Base-by-base conservation (phyloP, 1,140 invertebrate species). In the Contarinia nasturtii region DNA sequence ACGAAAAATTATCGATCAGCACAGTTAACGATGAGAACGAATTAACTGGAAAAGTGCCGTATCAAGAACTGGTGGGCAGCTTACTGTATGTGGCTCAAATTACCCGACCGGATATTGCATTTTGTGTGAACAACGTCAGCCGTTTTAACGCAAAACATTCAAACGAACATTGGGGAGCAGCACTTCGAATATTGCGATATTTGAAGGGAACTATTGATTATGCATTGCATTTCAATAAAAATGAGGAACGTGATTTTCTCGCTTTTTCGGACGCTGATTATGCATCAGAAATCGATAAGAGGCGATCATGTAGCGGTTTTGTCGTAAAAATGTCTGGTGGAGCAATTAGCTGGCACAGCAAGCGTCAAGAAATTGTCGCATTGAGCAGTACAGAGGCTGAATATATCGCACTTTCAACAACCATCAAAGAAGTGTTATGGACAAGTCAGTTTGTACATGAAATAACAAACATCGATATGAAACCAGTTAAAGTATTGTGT, bases 301-400 rank as follows among this genome's bases (percentile, higher is more conserved):
- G 61, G 45, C 55, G 55, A 38, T 64, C 56, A 1, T 57, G 53
- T 33, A 40, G 5, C 17, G 37, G 37, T 10, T 27, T 27, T 27
- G 27, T 27, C 4, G 4, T 27, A 27, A 27, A 27, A 27, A 5
- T 27, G 27, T 3, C 27, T 10, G 27, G 10, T 27, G 27, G 27
- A 5, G 27, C 27, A 3, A 27, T 27, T 5, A 27, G 48, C 1
- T 67, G 64, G 65, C 47, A 41, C 0, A 57, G 54, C 14, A 56
- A 57, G 48, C 56, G 56, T 48, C 67, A 69, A 51, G 47, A 36
- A 1, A 58, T 56, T 33, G 55, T 61, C 10, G 56, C 64, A 10
- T 33, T 66, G 14, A 67, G 63, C 1, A 57, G 55, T 8, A 58
- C 55, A 2, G 65, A 58, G 46, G 54, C 63, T 8, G 61, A 66